Conservation (phyloP, 2,888 invertebrate species). For the Dione vanillae region DNA sequence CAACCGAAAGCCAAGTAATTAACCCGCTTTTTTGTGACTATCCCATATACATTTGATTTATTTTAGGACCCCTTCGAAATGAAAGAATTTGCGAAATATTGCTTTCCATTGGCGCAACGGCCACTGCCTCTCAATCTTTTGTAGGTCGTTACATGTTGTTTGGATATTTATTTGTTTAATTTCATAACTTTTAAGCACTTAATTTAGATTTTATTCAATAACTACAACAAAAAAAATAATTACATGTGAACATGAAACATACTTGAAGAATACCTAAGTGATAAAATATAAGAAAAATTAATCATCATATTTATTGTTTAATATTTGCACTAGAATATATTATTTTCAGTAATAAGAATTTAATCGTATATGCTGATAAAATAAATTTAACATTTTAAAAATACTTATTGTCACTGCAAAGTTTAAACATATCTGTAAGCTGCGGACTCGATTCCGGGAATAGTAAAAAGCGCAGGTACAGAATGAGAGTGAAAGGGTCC, state of each 20-base stretch:
- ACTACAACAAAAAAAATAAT: background rate
- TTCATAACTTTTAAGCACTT: background rate
- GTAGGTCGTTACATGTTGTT: too few relatives aligned
- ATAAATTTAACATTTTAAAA: too few relatives aligned
- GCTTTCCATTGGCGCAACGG: conserved; percentile 65
- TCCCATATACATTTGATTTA: conserved; percentile 82
- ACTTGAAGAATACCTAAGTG: background rate
- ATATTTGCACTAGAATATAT: background rate
- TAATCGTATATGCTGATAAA: background rate
- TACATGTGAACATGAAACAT: background rate
- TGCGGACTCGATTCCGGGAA: conserved; percentile 69
- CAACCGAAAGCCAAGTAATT: conserved; percentile 75
- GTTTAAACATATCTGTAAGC: conserved; percentile 63
- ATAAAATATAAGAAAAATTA: background rate
- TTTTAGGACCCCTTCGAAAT: conserved; percentile 78
- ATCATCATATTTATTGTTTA: background rate
- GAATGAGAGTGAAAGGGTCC: conserved; percentile 83
- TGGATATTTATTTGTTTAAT: background rate
- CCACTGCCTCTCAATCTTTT: conserved; percentile 62
- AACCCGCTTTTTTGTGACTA: conserved; percentile 79
- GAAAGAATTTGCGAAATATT: conserved; percentile 82
- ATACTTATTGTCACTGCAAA: conserved; percentile 40
- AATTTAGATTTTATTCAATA: background rate
- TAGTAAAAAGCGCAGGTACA: conserved; percentile 81
- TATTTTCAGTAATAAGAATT: background rate